Evolutionary conservation across 1,140 invertebrate genomes (phyloP).

Genomic region (Ceratina japonica): DNA sequence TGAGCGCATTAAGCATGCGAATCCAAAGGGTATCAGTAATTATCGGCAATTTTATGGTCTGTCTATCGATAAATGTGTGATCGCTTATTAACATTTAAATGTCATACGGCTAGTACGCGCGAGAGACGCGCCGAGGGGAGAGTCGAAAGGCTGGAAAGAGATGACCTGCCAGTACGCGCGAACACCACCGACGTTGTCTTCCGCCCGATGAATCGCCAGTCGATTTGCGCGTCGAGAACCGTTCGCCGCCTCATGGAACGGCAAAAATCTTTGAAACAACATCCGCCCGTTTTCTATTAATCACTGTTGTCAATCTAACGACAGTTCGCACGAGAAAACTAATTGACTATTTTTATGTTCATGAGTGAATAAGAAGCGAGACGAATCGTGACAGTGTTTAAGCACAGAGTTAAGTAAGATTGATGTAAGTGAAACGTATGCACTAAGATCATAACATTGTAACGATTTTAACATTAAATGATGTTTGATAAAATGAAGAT

Average conservation of each 20-base stretch:
- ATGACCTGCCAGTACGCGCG: no score
- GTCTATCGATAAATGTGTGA: not conserved
- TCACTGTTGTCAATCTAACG: not conserved
- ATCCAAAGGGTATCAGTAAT: not conserved
- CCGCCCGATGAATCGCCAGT: slow-evolving; percentile 2
- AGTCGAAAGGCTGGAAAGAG: not conserved
- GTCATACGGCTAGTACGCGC: not conserved
- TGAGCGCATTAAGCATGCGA: not conserved
- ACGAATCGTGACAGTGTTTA: no score
- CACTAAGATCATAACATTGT: no score
- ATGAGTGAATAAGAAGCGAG: no score
- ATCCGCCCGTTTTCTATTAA: not conserved
- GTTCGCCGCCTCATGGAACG: not conserved
- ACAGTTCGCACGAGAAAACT: not conserved
- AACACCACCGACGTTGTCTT: not conserved
- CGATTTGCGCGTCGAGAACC: not conserved
- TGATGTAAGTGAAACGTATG: no score
- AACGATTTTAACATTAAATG: no score
- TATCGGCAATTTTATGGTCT: not conserved
- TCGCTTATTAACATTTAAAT: slow-evolving; percentile 12
- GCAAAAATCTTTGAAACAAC: not conserved
- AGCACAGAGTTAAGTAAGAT: no score
- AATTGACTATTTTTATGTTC: no score
- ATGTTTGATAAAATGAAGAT: no score
- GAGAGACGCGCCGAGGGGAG: not conserved